Evolutionary conservation across 2,888 invertebrate genomes (phyloP), one percentile per base, ranked within the genome.

Genomic region (Endomychus coccineus): DNA sequence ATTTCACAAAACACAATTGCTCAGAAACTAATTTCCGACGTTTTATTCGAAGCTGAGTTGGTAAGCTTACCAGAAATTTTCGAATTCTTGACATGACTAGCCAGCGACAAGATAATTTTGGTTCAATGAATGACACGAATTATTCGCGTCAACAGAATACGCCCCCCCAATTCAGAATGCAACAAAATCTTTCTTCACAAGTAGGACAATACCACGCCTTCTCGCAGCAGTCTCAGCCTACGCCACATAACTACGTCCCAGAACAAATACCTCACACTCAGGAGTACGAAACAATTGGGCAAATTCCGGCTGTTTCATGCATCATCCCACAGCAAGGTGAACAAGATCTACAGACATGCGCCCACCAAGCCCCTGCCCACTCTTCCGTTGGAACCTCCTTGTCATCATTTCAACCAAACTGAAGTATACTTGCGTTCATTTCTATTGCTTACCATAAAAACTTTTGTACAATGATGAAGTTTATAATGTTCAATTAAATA

Each of bases 291-390:
- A 43, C 42, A 40, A 40, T 43, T 36, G 40, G 37, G 40, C 36
- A 43, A 45, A 43, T 34, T 43, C 36, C 36, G 34, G 39, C 39
- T 35, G 41, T 44, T 44, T 40, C n/a, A n/a, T n/a, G n/a, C n/a
- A n/a, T n/a, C 44, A 44, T 44, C 43, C 44, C 38, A 44, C 43
- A 42, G 35, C 25, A 45, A 43, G 43, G 37, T 37, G 41, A 42
- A 38, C 40, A 43, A 43, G 41, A 39, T 43, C 34, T 23, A 43
- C 41, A 42, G 32, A 38, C 35, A 37, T 27, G 32, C 16, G 27
- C 28, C 36, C 22, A 40, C 27, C 34, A 30, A 34, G 34, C 23
- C 29, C 34, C 23, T 35, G n/a, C n/a, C n/a, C n/a, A n/a, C n/a
- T 36, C 31, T 43, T 37, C 43, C 35, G 30, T 31, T 43, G 44